A percentile compares a stretch with the other conserved stretches of the same genome.
Evolutionary conservation across 2,888 invertebrate genomes (phyloP).

Genomic region (Peribatodes rhomboidaria): DNA sequence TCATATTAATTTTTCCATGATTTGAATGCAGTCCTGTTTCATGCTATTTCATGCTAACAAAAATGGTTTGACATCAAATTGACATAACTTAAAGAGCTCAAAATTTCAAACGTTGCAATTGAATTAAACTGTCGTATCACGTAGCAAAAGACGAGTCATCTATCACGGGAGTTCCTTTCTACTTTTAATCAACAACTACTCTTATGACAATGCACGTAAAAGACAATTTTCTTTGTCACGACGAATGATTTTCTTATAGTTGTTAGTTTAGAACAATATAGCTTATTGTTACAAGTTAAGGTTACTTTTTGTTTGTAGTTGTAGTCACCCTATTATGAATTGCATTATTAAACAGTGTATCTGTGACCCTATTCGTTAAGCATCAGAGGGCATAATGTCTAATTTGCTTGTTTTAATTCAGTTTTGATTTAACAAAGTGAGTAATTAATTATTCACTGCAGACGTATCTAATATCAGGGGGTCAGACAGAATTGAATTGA

Average conservation of each 20-base stretch:
- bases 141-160: conserved; percentile 69
- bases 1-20: too few relatives aligned
- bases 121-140: conserved; percentile 63
- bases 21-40: too few relatives aligned
- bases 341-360: conserved; percentile 81
- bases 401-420: conserved; percentile 84
- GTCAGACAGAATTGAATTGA: conserved; percentile 2
- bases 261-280: background rate
- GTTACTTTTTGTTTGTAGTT: conserved; percentile 39
- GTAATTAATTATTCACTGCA: conserved; percentile 77
- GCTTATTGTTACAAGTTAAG: conserved; percentile 27
- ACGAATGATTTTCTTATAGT: background rate
- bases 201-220: background rate
- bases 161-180: conserved; percentile 63
- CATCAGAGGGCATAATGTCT: conserved; percentile 77
- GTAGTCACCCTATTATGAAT: conserved; percentile 58
- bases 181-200: conserved; percentile 26
- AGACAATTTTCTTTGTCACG: background rate
- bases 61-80: conserved; percentile 36
- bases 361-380: conserved; percentile 79
- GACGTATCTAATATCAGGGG: conserved; percentile 20
- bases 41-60: background rate
- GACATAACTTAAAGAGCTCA: conserved; percentile 15
- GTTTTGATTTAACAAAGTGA: conserved; percentile 83
- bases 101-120: conserved; percentile 66